Conservation (phyloP, 92 coral and sea anemone species). For the Zoanthus sociatus region DNA sequence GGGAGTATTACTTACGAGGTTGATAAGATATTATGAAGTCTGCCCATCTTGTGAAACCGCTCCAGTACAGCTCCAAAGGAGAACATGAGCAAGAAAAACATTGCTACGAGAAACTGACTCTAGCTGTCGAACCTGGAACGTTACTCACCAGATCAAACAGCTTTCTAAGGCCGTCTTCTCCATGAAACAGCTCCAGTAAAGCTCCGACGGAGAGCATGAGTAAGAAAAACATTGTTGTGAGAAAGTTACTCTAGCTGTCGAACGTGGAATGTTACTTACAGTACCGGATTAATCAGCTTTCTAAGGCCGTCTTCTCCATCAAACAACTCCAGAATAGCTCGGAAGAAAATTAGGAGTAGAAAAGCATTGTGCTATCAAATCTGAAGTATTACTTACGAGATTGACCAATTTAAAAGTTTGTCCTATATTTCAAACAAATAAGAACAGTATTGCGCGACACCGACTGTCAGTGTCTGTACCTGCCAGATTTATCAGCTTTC, state of each 20-base stretch:
- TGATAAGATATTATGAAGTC: too few species aligned
- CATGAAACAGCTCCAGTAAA: conserved; percentile 87
- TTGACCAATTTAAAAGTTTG: conserved; percentile 68
- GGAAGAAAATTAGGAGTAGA: conserved; percentile 85
- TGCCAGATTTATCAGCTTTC: conserved; percentile 89
- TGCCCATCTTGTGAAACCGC: conserved; percentile 73
- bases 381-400: conserved; percentile 57
- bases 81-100: conserved; percentile 91
- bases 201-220: conserved; percentile 94
- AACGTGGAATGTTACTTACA: neutral
- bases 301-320: conserved; percentile 88
- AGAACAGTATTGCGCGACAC: neutral
- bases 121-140: too few species aligned
- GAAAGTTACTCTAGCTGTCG: conserved; percentile 70
- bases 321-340: conserved; percentile 90
- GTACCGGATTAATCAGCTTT: conserved; percentile 84
- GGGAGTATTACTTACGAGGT: too few species aligned
- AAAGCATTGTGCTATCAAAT: conserved; percentile 16
- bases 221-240: conserved; percentile 94
- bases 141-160: conserved; percentile 78
- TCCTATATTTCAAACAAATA: neutral
- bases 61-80: conserved; percentile 93
- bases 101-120: conserved; percentile 92
- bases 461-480: neutral
- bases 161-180: conserved; percentile 67